Evolutionary conservation across 2,797 vertebrate genomes (phyloP).

Genomic region (Enteromius paludinosus): DNA sequence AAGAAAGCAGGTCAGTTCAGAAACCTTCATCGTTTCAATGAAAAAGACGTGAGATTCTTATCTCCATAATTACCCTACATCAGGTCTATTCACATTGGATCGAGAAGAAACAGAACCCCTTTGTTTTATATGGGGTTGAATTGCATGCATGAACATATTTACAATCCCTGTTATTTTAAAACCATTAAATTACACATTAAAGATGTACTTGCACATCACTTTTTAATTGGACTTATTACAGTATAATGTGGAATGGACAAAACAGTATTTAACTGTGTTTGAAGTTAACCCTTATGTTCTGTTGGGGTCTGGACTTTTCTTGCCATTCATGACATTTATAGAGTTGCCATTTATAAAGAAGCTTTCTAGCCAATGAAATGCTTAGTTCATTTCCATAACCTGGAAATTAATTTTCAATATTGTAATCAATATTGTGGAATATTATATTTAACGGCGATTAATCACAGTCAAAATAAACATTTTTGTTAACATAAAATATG

Average conservation of each 20-base stretch:
- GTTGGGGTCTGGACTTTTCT: neutral
- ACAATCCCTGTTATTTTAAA: neutral
- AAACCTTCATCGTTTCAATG: neutral
- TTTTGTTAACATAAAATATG: too few species aligned
- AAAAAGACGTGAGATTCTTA: neutral
- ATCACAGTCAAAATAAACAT: too few species aligned
- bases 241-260: neutral
- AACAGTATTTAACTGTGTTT: neutral
- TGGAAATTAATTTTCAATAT: neutral
- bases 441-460: neutral
- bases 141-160: neutral
- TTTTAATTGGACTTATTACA: neutral
- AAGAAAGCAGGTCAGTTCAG: constrained; percentile 19
- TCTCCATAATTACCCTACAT: neutral
- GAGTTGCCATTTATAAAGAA: neutral
- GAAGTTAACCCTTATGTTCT: neutral
- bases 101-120: neutral
- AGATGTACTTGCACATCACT: neutral
- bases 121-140: neutral
- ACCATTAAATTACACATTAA: neutral
- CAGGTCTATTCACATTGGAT: neutral
- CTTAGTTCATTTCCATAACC: neutral
- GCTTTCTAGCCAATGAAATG: neutral
- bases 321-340: neutral
- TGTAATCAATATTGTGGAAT: neutral